A percentile compares a stretch with the other conserved stretches of the same genome.
Evolutionary conservation across 1,140 invertebrate species (phyloP).

Genomic region (Platyscapa corneri): DNA sequence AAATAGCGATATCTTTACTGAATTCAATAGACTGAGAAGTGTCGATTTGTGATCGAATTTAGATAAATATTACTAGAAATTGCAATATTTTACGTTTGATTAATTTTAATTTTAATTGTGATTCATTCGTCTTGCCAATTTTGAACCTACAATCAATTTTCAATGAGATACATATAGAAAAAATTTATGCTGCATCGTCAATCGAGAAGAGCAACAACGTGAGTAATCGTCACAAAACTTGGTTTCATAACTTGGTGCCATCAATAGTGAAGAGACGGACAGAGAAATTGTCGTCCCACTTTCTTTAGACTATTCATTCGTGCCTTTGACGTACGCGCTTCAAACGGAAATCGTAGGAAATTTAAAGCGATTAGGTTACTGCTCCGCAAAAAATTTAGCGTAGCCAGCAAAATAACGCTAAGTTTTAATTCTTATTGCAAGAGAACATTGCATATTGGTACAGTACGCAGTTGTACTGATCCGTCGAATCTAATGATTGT

Average conservation of each 20-base stretch:
- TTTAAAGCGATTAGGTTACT: not conserved
- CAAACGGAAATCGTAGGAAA: not conserved
- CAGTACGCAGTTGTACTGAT: no score
- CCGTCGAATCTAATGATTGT: not conserved
- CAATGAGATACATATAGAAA: not conserved
- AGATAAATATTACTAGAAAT: no score
- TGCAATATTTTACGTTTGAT: not conserved
- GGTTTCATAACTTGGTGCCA: not conserved
- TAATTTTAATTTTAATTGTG: not conserved
- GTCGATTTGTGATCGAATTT: no score
- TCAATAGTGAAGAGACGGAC: not conserved
- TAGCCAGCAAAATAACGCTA: not conserved
- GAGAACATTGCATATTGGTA: not conserved
- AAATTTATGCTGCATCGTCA: not conserved
- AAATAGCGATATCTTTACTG: no score
- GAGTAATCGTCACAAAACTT: no score
- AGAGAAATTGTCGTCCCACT: slow-evolving; percentile 8
- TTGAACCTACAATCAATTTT: not conserved
- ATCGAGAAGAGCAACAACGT: not conserved
- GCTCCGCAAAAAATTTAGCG: slow-evolving; percentile 1
- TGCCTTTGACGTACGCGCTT: slow-evolving; percentile 18
- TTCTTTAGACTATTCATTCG: slow-evolving; percentile 16
- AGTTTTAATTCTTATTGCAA: not conserved
- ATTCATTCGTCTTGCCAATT: not conserved
- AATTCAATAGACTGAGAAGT: no score